Percentiles rank a stretch among this genome's conserved stretches.
These are phyloP conservation scores for Ganaspis sp. DNA, from an alignment of 1,140 invertebrate species.

Conservation along the genomic window DNA sequence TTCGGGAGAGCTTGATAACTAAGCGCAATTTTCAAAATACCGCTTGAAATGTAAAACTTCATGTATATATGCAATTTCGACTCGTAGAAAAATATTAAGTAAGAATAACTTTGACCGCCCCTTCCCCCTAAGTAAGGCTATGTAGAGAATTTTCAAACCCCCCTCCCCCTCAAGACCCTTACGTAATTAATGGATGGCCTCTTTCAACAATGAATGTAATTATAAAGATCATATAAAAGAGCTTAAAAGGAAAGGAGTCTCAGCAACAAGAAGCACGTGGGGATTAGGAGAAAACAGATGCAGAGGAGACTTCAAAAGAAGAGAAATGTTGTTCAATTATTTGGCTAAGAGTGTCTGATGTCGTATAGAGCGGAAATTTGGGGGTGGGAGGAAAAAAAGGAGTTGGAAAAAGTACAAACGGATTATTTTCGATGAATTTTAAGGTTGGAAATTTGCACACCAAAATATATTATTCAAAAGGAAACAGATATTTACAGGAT, in stretches of 20 bases:
- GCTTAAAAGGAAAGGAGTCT: slow-evolving; percentile 31
- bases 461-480: neutral
- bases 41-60: too few species aligned
- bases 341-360: slow-evolving; percentile 39
- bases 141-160: neutral
- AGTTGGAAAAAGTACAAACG: slow-evolving; percentile 34
- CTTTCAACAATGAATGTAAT: slow-evolving; percentile 19
- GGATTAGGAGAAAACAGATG: slow-evolving; percentile 43
- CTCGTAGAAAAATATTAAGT: neutral
- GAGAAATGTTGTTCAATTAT: slow-evolving; percentile 39
- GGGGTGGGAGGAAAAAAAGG: slow-evolving; percentile 35
- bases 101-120: neutral
- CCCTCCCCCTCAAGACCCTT: neutral
- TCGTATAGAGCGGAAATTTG: slow-evolving; percentile 43
- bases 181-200: neutral
- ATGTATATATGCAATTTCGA: neutral
- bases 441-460: neutral
- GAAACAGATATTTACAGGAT: neutral
- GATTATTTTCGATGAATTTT: neutral
- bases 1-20: neutral
- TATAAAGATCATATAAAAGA: slow-evolving; percentile 34
- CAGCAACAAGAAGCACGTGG: slow-evolving; percentile 29
- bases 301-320: slow-evolving; percentile 38
- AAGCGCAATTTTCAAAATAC: neutral
- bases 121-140: neutral